Base-by-base conservation (phyloP, 2,888 invertebrate genomes). In the Hydroisotoma schaefferi region DNA sequence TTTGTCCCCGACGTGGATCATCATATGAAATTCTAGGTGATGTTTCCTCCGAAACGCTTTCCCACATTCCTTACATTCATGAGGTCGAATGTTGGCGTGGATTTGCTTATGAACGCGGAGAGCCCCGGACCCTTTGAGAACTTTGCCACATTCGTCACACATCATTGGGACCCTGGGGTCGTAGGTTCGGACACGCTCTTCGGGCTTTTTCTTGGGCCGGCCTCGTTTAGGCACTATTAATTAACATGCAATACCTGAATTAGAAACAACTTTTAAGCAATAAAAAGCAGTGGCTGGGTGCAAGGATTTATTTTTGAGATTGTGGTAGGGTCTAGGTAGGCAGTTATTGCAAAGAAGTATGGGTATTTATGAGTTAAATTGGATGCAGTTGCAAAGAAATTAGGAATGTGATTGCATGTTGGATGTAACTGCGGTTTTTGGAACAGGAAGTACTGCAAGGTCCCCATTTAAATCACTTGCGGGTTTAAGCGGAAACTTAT, bases 1-100 rank as follows among this genome's bases (percentile, higher is more conserved):
- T 44, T 68, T 68, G 53, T 68, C 62, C 6, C 68, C 68, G n/a
- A 51, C 62, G 27, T 68, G 68, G 44, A 68, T 59, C 65, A 68
- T 66, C 62, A 66, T 57, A 43, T 68, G 68, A 26, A 63, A 64
- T 43, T 68, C 65, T 29, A 68, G 57, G 40, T 67, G 67, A 46
- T 67, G 67, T 38, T 67, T 67, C 37, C 67, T 51, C 2, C 67
- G 62, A 52, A 67, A 67, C 26, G 64, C 65, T 54, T 65, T 54
- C 38, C 61, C 63, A 61, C 67, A 67, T 37, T 63, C 63, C 20
- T 55, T 61, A 29, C 67, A 67, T 48, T 62, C 67, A 48, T 65
- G 62, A 5, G 67, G 67, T 27, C 67, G 64, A 43, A 62, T 56
- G 48, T 65, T 46, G 5, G 51, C 57, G 57, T 67, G 67, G 26